Percentiles rank a stretch among this genome's conserved stretches.
These are phyloP conservation scores for Drosophila fuyamai DNA, from an alignment of 1,140 invertebrate species.

Conservation along the genomic window DNA sequence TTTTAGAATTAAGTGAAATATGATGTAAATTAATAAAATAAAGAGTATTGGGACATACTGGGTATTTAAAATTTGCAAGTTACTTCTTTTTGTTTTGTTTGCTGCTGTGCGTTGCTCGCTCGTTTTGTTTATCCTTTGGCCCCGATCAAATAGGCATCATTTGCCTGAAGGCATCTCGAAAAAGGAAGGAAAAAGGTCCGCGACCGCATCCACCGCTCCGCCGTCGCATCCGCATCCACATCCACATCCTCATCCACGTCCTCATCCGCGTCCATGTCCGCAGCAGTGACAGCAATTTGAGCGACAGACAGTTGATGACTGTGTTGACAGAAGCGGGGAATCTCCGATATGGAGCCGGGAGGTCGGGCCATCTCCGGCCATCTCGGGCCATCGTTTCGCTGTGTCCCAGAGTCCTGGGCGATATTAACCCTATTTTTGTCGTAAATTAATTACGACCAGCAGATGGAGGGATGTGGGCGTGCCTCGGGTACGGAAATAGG, in stretches of 20 bases:
- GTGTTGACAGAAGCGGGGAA: constrained; percentile 66
- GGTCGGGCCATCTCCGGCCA: constrained; percentile 21
- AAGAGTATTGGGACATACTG: not conserved
- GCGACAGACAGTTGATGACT: constrained; percentile 78
- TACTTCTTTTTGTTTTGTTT: constrained; percentile 14
- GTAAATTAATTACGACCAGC: constrained; percentile 74
- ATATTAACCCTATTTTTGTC: constrained; percentile 81
- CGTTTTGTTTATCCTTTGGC: constrained; percentile 74
- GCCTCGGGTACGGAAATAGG: constrained; percentile 13
- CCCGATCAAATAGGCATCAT: constrained; percentile 82
- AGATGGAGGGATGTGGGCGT: constrained; percentile 25
- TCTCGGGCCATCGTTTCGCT: constrained; percentile 40
- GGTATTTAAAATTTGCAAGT: not conserved
- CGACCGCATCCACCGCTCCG: constrained; percentile 33
- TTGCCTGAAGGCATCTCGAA: constrained; percentile 67
- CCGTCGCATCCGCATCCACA: constrained; percentile 9
- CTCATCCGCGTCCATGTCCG: constrained; percentile 32
- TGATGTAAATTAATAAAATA: no score
- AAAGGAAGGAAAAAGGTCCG: constrained; percentile 50
- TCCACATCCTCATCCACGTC: not conserved
- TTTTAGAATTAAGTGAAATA: no score
- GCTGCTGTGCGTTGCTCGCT: constrained; percentile 37
- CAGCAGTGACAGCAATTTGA: constrained; percentile 73
- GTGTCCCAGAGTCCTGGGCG: constrained; percentile 16
- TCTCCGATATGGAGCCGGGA: constrained; percentile 34